Evolutionary conservation across 2,888 invertebrate genomes (phyloP), one percentile per base, ranked within the genome.

Genomic region (Seladonia tumulorum): DNA sequence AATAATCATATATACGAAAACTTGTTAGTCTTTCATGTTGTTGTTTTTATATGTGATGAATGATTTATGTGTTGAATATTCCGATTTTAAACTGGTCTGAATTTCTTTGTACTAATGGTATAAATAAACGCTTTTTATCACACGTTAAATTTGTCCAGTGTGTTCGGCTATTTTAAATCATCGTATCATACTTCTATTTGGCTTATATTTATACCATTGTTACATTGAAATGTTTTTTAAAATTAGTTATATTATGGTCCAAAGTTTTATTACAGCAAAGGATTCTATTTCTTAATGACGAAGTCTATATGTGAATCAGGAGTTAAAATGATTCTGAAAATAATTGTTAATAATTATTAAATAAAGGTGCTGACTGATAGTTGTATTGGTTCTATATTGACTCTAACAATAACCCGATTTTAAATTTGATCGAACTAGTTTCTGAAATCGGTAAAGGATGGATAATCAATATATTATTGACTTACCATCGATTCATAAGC

Each of bases 41-140:
- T 75, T 82, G 71, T 72, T 79, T 79, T 66, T 72, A 74, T n/a
- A 75, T 82, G 63, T 81, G 57, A 68, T 60, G 45, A 82, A 57
- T 85, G 63, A 72, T 63, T 86, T 70, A 45, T 74, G 47, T 60
- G 57, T 53, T 85, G 84, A 71, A 76, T 71, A 79, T 72, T 70
- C 42, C 76, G 76, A 87, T 57, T 72, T 89, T 83, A 60, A 85
- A 76, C 29, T 76, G 74, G 82, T 79, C 63, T n/a, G 71, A 86
- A 87, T 88, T 91, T 91, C 88, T 85, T 87, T 89, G 89, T 90
- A 90, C 63, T 83, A 90, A 90, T 91, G 89, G 90, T 88, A 91
- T 89, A 87, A 87, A 88, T 86, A 88, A 83, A 87, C 14, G 22
- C n/a, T 79, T 83, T 73, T 82, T 81, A 25, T 88, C 89, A 70